A percentile compares a stretch with the other conserved stretches of the same genome.
Evolutionary conservation across 2,113 vertebrate species (phyloP).

Genomic region (Tursiops truncatus): DNA sequence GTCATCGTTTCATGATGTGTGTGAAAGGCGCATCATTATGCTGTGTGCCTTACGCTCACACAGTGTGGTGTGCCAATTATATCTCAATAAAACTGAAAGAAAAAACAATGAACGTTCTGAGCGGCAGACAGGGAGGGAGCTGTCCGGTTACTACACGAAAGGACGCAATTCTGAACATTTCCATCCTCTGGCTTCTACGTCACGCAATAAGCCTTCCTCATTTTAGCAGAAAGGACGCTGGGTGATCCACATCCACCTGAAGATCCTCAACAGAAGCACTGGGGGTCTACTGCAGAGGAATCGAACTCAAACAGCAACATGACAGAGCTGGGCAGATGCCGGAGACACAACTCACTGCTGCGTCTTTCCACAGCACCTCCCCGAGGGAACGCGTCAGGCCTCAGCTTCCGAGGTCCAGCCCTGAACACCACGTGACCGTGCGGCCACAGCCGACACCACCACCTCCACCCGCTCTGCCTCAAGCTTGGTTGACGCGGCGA

Average conservation of each 20-base stretch:
- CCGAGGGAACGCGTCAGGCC: background rate
- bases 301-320: background rate
- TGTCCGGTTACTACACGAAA: background rate
- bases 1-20: background rate
- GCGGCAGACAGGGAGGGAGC: background rate
- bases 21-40: background rate
- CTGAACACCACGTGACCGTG: background rate
- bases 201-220: background rate
- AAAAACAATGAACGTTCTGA: background rate
- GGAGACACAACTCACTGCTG: background rate
- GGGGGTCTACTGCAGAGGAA: background rate
- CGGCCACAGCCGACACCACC: background rate
- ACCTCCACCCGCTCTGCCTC: background rate
- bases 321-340: background rate
- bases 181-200: background rate
- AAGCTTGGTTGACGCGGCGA: background rate
- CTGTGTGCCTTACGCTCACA: background rate
- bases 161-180: background rate
- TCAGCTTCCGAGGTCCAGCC: background rate
- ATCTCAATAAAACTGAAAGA: background rate
- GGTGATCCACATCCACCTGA: background rate
- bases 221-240: background rate
- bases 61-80: background rate
- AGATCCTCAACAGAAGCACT: background rate
- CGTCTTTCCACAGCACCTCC: background rate